A percentile compares a stretch with the other conserved stretches of the same genome.
These are phyloP conservation scores for Cephalopholis sonnerati DNA, from an alignment of 2,113 vertebrate species.

Conservation along the genomic window DNA sequence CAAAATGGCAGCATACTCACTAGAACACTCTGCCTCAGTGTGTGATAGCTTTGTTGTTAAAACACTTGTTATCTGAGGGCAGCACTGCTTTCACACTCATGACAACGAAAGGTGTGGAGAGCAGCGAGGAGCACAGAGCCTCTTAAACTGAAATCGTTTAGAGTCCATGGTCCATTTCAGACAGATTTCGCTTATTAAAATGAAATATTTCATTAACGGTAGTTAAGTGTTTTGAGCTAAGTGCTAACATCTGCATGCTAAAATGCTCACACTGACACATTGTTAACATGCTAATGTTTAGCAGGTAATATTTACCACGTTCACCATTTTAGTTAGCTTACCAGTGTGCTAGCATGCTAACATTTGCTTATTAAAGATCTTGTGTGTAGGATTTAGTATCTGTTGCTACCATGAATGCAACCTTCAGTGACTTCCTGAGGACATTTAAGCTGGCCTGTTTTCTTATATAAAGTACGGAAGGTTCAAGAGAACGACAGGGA, in stretches of 20 bases:
- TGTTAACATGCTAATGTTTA: too few relatives aligned
- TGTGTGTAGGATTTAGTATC: neutral
- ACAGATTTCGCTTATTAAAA: neutral
- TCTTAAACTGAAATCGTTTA: neutral
- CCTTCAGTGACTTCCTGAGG: neutral
- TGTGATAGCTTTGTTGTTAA: conserved; percentile 58
- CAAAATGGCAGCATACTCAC: conserved; percentile 28
- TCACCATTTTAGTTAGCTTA: too few relatives aligned
- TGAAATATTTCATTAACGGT: neutral
- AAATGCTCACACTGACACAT: too few relatives aligned
- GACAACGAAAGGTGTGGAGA: conserved; percentile 25
- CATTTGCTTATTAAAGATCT: neutral
- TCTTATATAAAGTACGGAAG: neutral
- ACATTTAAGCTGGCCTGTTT: neutral
- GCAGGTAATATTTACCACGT: too few relatives aligned
- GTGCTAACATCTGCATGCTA: too few relatives aligned
- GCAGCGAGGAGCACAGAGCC: neutral
- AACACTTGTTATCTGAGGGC: conserved; percentile 60
- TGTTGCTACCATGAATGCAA: neutral
- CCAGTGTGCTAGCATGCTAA: neutral
- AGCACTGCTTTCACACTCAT: conserved; percentile 10
- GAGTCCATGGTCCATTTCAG: neutral
- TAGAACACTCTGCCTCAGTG: conserved; percentile 59
- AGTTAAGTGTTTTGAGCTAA: too few relatives aligned
- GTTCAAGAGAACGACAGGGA: neutral